Evolutionary conservation across 1,140 invertebrate species (phyloP), one percentile per base, ranked within the genome.

Genomic region (Heliothis virescens): DNA sequence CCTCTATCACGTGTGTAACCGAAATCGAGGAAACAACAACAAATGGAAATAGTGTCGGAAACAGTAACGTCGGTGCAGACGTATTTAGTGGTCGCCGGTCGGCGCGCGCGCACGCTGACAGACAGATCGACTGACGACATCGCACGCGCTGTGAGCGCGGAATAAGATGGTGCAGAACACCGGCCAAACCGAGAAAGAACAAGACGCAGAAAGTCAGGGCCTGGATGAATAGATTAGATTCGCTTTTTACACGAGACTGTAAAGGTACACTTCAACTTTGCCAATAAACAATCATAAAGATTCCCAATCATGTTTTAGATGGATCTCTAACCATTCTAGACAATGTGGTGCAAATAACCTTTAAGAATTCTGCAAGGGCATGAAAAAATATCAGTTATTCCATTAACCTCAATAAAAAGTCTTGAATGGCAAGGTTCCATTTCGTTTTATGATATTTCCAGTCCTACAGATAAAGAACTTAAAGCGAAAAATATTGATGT

Each of bases 21-120:
- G 53, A 53, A 52, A 80, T 79, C 29, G 79, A 85, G 83, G 87
- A 85, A 88, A 82, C 81, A 82, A 80, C 81, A 87, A 86, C 87
- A 87, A 90, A 90, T 90, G 86, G 87, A 90, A 89, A 91, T 89
- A 86, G 86, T 86, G 83, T 91, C 87, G 92, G 91, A 94, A 90
- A 86, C 87, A 59, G 88, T 86, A 91, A 94, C 85, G 86, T 69
- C 26, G 74, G 85, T 79, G 91, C 71, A 79, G 87, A 94, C 91
- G 89, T 80, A 89, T 92, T 94, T 94, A 93, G 86, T 84, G 84
- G 83, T 86, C 83, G 81, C 75, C 63, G 76, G 47, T 65, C 55
- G 59, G 86, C 83, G 84, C 82, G 75, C 55, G 81, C 76, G 83
- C 85, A 52, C 60, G 67, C 67, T 83, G 91, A 92, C 84, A 81